Base-by-base conservation (phyloP, 1,140 invertebrate genomes). In the Nomia melanderi region DNA sequence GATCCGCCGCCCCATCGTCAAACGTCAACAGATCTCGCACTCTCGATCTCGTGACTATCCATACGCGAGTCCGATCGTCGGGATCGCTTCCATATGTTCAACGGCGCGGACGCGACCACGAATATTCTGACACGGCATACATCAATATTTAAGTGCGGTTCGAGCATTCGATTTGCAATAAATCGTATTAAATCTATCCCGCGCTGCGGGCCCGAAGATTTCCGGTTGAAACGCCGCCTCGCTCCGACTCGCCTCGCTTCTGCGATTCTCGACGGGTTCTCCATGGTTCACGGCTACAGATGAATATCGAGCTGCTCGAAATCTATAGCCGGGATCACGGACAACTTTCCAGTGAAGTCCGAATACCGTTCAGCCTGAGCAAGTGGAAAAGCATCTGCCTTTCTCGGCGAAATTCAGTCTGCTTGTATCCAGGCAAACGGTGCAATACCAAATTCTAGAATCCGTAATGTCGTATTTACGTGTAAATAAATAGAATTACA, bases 81-180 rank as follows among this genome's bases (percentile, higher is more conserved):
- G 27, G 33, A 33, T 31, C 39, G 31, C 56, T 31, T 57, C 56
- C 57, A 20, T n/a, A 9, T 17, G 57, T 12, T n/a, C 31, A 60
- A 60, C 57, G 57, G n/a, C n/a, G 31, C 31, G n/a, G 8, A 23
- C 59, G 29, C 56, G 57, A 14, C 11, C 20, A 9, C 20, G 60
- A 39, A 73, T 71, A 71, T 73, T 64, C 59, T 64, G 70, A 64
- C 70, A 64, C 31, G 31, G 70, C 59, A 64, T 73, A 53, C 70
- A 73, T 73, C 70, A 63, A 73, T 73, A 73, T 63, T 73, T 73
- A 63, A 73, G 44, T 33, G 70, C 17, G 57, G 23, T n/a, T 39
- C 23, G 23, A 17, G 44, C 44, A 33, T 39, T 73, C 59, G 59
- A 73, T 63, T 73, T 53, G 59, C 70, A 39, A 73, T 73, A 73